phyloP scores from a whole-genome alignment of 2,113 vertebrate species.

The human region GRCh38 chr11:87827001-87827500 shows the following conservation, averaged over 20 bases:
- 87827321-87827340: background rate
- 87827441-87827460: slow-evolving; percentile 31
- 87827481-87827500: background rate
- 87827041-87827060: background rate
- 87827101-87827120: background rate
- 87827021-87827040: background rate
- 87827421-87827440: background rate
- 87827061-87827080: background rate
- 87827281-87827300: background rate
- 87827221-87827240: background rate
- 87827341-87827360: background rate
- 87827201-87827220: background rate
- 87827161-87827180: background rate
- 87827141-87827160: background rate
- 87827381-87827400: background rate
- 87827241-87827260: slow-evolving; percentile 20
- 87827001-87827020: background rate
- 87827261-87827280: background rate
- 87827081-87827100: background rate
- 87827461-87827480: background rate
- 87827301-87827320: background rate
- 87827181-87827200: slow-evolving; percentile 14
- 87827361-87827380: background rate
- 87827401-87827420: background rate
- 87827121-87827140: fast-evolving